These are phyloP conservation scores for Caenorhabditis sinica DNA, from an alignment of 2,888 invertebrate species.

Conservation along the genomic window DNA sequence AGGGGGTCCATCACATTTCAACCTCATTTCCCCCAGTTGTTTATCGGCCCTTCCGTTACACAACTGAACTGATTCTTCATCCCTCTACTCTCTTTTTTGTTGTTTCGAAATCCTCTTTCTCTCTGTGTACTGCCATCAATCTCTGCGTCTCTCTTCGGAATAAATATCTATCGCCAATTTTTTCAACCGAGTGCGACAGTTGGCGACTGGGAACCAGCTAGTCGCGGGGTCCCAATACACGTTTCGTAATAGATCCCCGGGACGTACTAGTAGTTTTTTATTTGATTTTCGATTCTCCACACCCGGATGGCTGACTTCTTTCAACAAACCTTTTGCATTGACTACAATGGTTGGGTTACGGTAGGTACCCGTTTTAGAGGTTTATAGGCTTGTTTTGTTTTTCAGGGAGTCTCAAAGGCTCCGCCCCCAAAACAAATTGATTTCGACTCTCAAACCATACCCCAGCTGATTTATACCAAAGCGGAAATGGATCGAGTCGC, in stretches of 20 bases:
- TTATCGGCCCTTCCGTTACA: constrained; percentile 26
- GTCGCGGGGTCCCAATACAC: constrained; percentile 1
- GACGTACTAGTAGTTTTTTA: constrained; percentile 22
- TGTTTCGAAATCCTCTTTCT: constrained; percentile 23
- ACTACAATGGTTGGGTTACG: constrained; percentile 73
- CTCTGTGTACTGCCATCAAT: constrained; percentile 5
- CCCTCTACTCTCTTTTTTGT: constrained; percentile 18
- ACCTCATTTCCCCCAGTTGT: constrained; percentile 16
- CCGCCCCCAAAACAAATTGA: constrained; percentile 73
- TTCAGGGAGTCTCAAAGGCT: constrained; percentile 68
- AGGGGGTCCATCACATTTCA: constrained; percentile 25
- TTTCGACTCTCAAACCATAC: constrained; percentile 77
- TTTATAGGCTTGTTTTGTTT: not conserved
- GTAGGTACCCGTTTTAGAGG: constrained; percentile 31
- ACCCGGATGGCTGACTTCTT: constrained; percentile 52
- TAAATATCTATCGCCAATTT: constrained; percentile 27
- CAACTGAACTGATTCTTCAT: constrained; percentile 14
- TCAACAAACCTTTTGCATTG: constrained; percentile 70
- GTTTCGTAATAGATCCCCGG: constrained; percentile 17
- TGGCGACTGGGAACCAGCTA: constrained; percentile 28
- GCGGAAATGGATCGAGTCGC: constrained; percentile 73
- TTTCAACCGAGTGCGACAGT: constrained; percentile 23
- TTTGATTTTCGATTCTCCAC: not conserved
- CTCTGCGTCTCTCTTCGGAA: constrained; percentile 22
- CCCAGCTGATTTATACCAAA: constrained; percentile 79